These are phyloP conservation scores for Rhinichthys klamathensis DNA, from an alignment of 2,113 vertebrate genomes.

Conservation along the genomic window DNA sequence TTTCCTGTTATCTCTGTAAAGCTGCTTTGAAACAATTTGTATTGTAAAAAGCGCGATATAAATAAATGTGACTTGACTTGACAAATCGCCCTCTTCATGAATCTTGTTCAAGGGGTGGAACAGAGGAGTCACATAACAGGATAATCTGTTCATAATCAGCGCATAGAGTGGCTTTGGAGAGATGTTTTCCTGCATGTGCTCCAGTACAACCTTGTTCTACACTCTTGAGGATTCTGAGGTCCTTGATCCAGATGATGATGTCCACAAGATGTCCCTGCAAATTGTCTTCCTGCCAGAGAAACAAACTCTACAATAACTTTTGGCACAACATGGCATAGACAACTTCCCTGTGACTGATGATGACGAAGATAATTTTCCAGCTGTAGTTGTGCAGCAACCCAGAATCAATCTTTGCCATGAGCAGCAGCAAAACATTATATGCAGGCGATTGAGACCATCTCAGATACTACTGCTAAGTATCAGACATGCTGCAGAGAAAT, in stretches of 20 bases:
- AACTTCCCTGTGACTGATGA: conserved; percentile 2
- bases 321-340: conserved; percentile 16
- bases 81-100: conserved; percentile 19
- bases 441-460: too few species aligned
- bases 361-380: too few species aligned
- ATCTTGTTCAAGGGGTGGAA: conserved; percentile 43
- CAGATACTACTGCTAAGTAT: too few species aligned
- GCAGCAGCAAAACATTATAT: too few species aligned
- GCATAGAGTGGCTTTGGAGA: background rate
- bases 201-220: conserved; percentile 33
- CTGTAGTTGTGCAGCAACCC: too few species aligned
- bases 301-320: background rate
- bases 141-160: conserved; percentile 16
- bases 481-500: too few species aligned
- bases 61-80: too few species aligned
- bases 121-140: conserved; percentile 39
- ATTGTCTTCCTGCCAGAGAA: background rate
- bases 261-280: background rate
- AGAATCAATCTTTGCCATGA: too few species aligned
- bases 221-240: conserved; percentile 20
- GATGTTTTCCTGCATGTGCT: conserved; percentile 46
- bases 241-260: conserved; percentile 28
- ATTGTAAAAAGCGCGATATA: too few species aligned
- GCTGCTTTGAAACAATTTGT: too few species aligned
- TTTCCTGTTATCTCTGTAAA: too few species aligned